Evolutionary conservation across 2,888 invertebrate genomes (phyloP).

Genomic region (Germaria angustata): DNA sequence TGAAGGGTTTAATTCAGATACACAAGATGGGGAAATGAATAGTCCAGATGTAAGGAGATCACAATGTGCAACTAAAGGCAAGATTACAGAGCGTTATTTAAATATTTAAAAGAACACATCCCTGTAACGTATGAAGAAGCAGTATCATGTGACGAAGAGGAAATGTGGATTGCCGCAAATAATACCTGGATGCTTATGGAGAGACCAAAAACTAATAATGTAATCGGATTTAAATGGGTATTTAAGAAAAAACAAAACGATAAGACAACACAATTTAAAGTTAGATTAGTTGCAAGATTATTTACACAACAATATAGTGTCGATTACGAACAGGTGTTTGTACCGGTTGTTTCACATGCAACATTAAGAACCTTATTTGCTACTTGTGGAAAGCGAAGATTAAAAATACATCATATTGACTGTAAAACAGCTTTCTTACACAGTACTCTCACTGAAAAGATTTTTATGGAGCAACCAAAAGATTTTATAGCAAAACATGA

Average conservation of each 20-base stretch:
- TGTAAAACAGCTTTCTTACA: too few relatives aligned
- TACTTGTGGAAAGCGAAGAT: too few relatives aligned
- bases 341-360: too few relatives aligned
- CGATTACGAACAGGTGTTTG: slow-evolving; percentile 20
- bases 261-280: slow-evolving; percentile 1
- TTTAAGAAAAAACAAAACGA: neutral
- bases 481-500: too few relatives aligned
- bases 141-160: neutral
- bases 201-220: neutral
- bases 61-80: neutral
- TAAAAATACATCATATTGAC: too few relatives aligned
- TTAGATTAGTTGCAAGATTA: slow-evolving; percentile 5
- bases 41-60: neutral
- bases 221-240: too few relatives aligned
- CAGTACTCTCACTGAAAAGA: too few relatives aligned
- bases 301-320: slow-evolving; percentile 14
- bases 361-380: too few relatives aligned
- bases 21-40: too few relatives aligned
- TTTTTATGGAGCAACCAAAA: too few relatives aligned
- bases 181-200: slow-evolving; percentile 16
- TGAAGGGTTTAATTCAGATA: too few relatives aligned
- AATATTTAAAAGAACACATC: neutral
- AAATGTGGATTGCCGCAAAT: neutral
- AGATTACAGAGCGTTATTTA: too few relatives aligned
- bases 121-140: neutral